Evolutionary conservation across 2,888 invertebrate species (phyloP), one percentile per base, ranked within the genome.

Genomic region (Rotaria socialis): DNA sequence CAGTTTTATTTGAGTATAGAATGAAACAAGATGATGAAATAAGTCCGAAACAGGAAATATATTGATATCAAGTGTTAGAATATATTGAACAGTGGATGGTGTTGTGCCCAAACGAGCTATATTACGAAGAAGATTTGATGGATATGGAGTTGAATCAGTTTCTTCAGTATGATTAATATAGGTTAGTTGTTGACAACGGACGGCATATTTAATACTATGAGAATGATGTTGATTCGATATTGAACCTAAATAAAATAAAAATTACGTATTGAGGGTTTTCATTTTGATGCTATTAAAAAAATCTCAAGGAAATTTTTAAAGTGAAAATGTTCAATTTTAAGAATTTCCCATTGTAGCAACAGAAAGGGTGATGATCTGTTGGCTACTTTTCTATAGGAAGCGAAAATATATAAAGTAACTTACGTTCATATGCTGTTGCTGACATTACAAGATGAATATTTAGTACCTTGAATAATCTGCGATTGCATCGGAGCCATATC

Each of bases 371-470:
- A 35, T 35, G 35, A 35, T 35, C 35, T 35, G 35, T 35, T 35
- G 35, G 35, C 35, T 35, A 35, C 35, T 35, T 1, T 35, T 2
- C 35, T 35, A 35, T 35, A 35, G 35, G 35, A 35, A 35, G 35
- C 35, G 35, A 35, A 35, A 2, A 35, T 35, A 35, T 35, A 35
- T 35, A 35, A 35, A 35, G 35, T 35, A 56, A 8, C 67, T 80
- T 80, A 80, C 80, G 43, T 80, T 80, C 80, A 80, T 80, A 80
- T 2, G 80, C 80, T 80, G 24, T 80, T 47, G 80, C 80, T 80
- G 80, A 80, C n/a, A 80, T 80, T n/a, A 80, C 24, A 2, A 80
- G 24, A 80, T 80, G 80, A 24, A 80, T 41, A 47, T 43, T 47
- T 5, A 80, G 47, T 47, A 47, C 47, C n/a, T 80, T 80, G 4